Base-by-base conservation (phyloP, 2,797 vertebrate species). In the Prunella strophiata region DNA sequence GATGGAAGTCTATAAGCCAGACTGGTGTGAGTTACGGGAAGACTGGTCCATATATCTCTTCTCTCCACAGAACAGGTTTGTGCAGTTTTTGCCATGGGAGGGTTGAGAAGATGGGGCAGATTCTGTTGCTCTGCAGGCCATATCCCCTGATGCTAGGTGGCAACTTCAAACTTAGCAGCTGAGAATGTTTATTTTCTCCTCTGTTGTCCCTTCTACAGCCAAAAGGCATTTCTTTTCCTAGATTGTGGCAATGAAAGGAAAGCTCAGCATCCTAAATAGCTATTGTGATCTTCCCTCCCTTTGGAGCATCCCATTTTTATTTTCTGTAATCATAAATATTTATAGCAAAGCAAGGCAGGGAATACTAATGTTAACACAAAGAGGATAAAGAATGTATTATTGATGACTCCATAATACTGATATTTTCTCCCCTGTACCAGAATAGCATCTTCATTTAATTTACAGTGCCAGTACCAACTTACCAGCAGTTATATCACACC, bases 1-100 rank as follows among this genome's bases (percentile, higher is more conserved):
- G 99, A 98, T 99, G 22, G 99, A 99, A 76, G 98, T 98, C 17
- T 99, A 99, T 95, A 98, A 98, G 71, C 99, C 99, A 2, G 99
- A 99, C 91, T 99, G 99, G 99, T 99, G 99, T 75, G 99, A 99
- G 95, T 97, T 98, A 92, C 98, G 99, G 30, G 98, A 99, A 81
- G 98, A 99, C 86, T 99, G 99, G 99, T 99, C 99, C 6, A 98
- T 99, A 95, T 99, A 99, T 89, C 98, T 99, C 50, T 99, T 99
- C 98, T 99, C 99, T 15, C 99, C 99, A 0, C 98, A 99, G 96
- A 99, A 99, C 98, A 99, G 98, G 99, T 99, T 96, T 97, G 98
- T 94, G 67, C 55, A 65, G 63, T n/a, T 88, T 88, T 93, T 86
- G 42, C 48, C 13, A 4, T 29, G 38, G 74, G 22, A 63, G 20